These are phyloP conservation scores for cattle (Bos taurus) DNA, from an alignment of 2,113 vertebrate genomes.

Conservation along the genomic window ARS-UCD2.0 NC_037344.1:60703001-60703500, in stretches of 20 bases:
- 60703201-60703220: slow-evolving; percentile 7
- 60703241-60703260: slow-evolving; percentile 74
- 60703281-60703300: slow-evolving; percentile 79
- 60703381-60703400: accelerated
- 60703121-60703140: slow-evolving; percentile 81
- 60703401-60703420: slow-evolving; percentile 60
- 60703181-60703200: slow-evolving; percentile 73
- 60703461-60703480: neutral
- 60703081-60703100: slow-evolving; percentile 83
- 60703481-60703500: neutral
- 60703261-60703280: slow-evolving; percentile 74
- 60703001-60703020: slow-evolving; percentile 83
- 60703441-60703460: neutral
- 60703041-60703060: slow-evolving; percentile 74
- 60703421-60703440: accelerated
- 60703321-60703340: slow-evolving; percentile 73
- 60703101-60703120: slow-evolving; percentile 81
- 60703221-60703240: neutral
- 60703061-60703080: slow-evolving; percentile 85
- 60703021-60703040: slow-evolving; percentile 82
- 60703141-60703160: slow-evolving; percentile 77
- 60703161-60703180: slow-evolving; percentile 74
- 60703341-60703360: neutral
- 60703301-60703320: slow-evolving; percentile 76
- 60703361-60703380: neutral